A percentile compares a stretch with the other conserved stretches of the same genome.
Evolutionary conservation across 2,113 vertebrate species (phyloP).

Genomic region (Caranx ignobilis): DNA sequence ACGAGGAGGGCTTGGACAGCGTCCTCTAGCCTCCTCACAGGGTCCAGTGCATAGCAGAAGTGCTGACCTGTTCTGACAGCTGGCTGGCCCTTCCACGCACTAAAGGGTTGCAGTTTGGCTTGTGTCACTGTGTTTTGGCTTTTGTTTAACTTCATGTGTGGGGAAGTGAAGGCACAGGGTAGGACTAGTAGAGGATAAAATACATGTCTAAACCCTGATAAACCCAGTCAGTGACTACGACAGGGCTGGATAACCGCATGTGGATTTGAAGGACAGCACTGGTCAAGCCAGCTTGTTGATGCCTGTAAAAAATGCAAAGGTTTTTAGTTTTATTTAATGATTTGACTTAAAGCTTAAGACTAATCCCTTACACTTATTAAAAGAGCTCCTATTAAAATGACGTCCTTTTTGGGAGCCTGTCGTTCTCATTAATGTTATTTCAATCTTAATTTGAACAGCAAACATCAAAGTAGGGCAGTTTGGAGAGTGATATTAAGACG

Average conservation of each 20-base stretch:
- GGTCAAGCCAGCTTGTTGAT: background rate
- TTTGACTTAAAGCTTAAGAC: background rate
- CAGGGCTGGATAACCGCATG: background rate
- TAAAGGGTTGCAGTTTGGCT: constrained; percentile 66
- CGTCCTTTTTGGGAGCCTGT: background rate
- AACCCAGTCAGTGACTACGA: constrained; percentile 13
- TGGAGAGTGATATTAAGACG: constrained; percentile 3
- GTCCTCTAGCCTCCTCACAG: constrained; percentile 38
- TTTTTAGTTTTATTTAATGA: constrained; percentile 15
- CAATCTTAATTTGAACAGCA: constrained; percentile 10
- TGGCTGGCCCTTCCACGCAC: constrained; percentile 51
- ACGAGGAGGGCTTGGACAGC: constrained; percentile 43
- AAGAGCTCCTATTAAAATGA: background rate
- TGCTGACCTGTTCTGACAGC: constrained; percentile 73
- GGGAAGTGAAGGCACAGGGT: constrained; percentile 26
- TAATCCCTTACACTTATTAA: constrained; percentile 3
- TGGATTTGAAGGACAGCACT: background rate
- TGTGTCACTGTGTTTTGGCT: constrained; percentile 57
- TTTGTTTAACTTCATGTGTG: constrained; percentile 54
- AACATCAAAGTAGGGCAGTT: constrained; percentile 18
- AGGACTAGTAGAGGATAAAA: constrained; percentile 42
- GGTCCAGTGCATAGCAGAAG: constrained; percentile 44
- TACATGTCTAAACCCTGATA: constrained; percentile 32
- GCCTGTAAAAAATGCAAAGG: constrained; percentile 5
- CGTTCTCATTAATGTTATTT: constrained; percentile 21